Evolutionary conservation across 1,140 invertebrate genomes (phyloP).

Genomic region (Tetramorium alpestre): DNA sequence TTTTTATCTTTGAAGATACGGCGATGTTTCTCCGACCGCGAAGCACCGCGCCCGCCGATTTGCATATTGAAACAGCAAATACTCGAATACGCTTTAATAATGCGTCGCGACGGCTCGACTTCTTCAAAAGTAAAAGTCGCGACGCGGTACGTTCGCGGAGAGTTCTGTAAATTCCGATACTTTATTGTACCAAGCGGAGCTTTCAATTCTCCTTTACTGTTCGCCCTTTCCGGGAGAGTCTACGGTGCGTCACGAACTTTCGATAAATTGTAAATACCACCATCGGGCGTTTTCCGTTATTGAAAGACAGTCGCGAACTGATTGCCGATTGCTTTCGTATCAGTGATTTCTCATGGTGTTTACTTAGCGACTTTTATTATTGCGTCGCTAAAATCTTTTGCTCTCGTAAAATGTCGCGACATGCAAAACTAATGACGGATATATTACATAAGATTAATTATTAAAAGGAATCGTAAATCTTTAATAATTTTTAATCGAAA

Average conservation of each 20-base stretch:
- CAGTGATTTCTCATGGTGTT: conserved; percentile 44
- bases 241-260: conserved; percentile 57
- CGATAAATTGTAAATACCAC: conserved; percentile 71
- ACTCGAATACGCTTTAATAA: conserved; percentile 39
- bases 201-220: conserved; percentile 55
- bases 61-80: conserved; percentile 55
- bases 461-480: neutral
- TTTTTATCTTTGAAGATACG: neutral
- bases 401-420: neutral
- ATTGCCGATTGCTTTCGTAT: conserved; percentile 70
- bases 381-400: too few relatives aligned
- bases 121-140: conserved; percentile 53
- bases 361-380: conserved; percentile 51
- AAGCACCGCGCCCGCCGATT: conserved; percentile 2
- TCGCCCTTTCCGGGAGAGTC: conserved; percentile 43
- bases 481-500: neutral
- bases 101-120: conserved; percentile 13
- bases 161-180: conserved; percentile 59
- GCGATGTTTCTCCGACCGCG: conserved; percentile 29
- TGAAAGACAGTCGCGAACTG: conserved; percentile 66
- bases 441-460: neutral
- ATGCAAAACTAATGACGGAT: neutral
- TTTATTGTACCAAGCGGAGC: conserved; percentile 32
- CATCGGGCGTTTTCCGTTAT: conserved; percentile 61
- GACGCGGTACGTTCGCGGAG: neutral